Base-by-base conservation (phyloP, 1,140 invertebrate genomes). In the Thaumetopoea pityocampa region DNA sequence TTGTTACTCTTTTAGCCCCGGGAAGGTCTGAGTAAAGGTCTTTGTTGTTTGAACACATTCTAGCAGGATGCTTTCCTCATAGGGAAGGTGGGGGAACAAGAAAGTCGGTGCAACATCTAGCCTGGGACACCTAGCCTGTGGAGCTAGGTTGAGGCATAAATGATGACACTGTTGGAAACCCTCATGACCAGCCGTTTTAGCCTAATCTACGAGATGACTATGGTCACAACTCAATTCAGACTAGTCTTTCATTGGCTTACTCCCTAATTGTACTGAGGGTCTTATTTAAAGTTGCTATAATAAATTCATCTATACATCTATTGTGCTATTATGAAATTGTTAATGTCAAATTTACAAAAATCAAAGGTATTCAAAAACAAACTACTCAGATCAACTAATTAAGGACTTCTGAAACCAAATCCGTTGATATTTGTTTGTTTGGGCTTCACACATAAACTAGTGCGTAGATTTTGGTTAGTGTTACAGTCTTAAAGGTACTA, bases 161-260 rank as follows among this genome's bases (percentile, higher is more conserved):
- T 35, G 43, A 50, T 30, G 45, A 35, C 16, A 52, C 63, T 74
- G 66, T 83, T 86, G 84, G 73, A 86, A 86, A 64, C 81, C 64
- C 82, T 66, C 51, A 48, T 76, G 77, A 67, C 79, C 74, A 67
- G 84, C 84, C 51, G 1, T 86, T 86, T 86, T 61, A 86, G 84
- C 70, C 55, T 54, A 71, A 86, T 86, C 64, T 84, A 84, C 73
- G 81, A 85, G 82, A 71, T 83, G 77, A 57, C 61, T 45, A 22
- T n/a, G 41, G 71, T 69, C 71, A 83, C 32, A 86, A 85, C 85
- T 86, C 85, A 85, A 86, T 86, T 85, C 82, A 85, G 85, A 86
- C 85, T 86, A 86, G 70, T 86, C 85, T 85, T 78, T 79, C 72
- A 79, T 85, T 80, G 72, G 67, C 71, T 42, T 59, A 64, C 69